Evolutionary conservation across 2,797 vertebrate genomes (phyloP), one percentile per base, ranked within the genome.

Genomic region (Lutjanus campechanus): DNA sequence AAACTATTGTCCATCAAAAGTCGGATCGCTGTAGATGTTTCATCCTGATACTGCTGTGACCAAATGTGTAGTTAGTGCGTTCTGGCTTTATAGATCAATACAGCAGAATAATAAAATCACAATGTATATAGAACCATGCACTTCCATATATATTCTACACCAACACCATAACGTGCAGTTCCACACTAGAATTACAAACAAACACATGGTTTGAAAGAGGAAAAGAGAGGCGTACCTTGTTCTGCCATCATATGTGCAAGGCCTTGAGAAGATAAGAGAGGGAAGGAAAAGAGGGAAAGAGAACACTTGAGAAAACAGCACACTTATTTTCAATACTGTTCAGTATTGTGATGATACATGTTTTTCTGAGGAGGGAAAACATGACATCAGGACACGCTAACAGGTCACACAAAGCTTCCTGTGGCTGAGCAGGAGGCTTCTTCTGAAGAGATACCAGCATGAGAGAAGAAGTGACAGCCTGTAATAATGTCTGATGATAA

Each of bases 171-270:
- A 36, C 68, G 79, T 77, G 75, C 81, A 73, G 44, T 22, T 61
- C 1, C 56, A 84, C 29, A 53, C 17, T 1, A 17, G 22, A 58
- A 61, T 16, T 29, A n/a, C 73, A 79, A 36, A n/a, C 40, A 65
- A 3, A 59, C 8, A 53, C n/a, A 47, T 0, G 46, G 22, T 5
- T 29, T 8, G 60, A 63, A 59, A 59, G 43, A 78, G 63, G 62
- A 44, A 60, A 62, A 66, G 53, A 70, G 59, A 79, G 49, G 69
- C 90, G 47, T 96, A 99, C 98, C 98, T 99, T 99, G 98, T 96
- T 99, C 98, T 83, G 96, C 91, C 97, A 99, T 97, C 96, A 99
- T 96, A 91, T 99, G 97, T 90, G 98, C 97, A 88, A 99, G 93
- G 93, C 97, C 98, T 99, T 96, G 85, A 94, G 89, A 76, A 56